Evolutionary conservation across 2,888 invertebrate genomes (phyloP).

Genomic region (Frankliniella intonsa): DNA sequence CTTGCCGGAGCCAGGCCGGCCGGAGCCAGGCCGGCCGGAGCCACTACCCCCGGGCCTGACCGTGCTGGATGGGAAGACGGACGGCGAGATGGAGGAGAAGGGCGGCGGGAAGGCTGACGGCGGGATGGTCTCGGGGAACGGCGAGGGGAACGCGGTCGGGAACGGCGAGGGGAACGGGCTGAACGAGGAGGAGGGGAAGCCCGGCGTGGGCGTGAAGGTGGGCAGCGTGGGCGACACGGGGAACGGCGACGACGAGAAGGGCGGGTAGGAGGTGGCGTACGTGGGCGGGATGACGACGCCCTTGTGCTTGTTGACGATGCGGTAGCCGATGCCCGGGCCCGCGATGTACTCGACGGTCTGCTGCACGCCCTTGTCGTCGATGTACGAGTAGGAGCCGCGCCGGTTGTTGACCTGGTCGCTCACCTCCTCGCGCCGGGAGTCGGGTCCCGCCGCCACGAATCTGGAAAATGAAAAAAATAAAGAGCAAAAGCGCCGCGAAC

Average conservation of each 20-base stretch:
- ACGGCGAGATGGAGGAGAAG: slow-evolving; percentile 29
- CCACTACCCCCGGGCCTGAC: slow-evolving; percentile 40
- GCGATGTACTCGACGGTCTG: slow-evolving; percentile 73
- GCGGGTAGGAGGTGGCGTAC: slow-evolving; percentile 53
- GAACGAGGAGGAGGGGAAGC: slow-evolving; percentile 41
- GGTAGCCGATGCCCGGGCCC: slow-evolving; percentile 72
- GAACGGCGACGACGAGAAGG: slow-evolving; percentile 46
- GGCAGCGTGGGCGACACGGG: slow-evolving; percentile 39
- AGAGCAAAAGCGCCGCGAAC: background rate
- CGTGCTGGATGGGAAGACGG: slow-evolving; percentile 32
- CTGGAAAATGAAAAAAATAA: slow-evolving; percentile 44
- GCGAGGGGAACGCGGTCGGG: slow-evolving; percentile 37
- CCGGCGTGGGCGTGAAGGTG: slow-evolving; percentile 50
- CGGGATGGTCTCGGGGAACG: slow-evolving; percentile 33
- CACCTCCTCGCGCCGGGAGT: slow-evolving; percentile 68
- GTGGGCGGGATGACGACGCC: slow-evolving; percentile 60
- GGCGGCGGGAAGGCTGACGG: slow-evolving; percentile 16
- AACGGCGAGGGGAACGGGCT: slow-evolving; percentile 35
- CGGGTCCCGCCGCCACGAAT: slow-evolving; percentile 70
- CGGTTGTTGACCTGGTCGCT: slow-evolving; percentile 68
- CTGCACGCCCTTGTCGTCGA: slow-evolving; percentile 73
- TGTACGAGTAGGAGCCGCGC: slow-evolving; percentile 69
- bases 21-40: slow-evolving; percentile 44
- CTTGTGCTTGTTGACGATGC: slow-evolving; percentile 65
- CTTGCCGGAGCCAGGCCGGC: slow-evolving; percentile 31